These are phyloP conservation scores for Furnarius figulus DNA, from an alignment of 2,113 vertebrate species.

Conservation along the genomic window DNA sequence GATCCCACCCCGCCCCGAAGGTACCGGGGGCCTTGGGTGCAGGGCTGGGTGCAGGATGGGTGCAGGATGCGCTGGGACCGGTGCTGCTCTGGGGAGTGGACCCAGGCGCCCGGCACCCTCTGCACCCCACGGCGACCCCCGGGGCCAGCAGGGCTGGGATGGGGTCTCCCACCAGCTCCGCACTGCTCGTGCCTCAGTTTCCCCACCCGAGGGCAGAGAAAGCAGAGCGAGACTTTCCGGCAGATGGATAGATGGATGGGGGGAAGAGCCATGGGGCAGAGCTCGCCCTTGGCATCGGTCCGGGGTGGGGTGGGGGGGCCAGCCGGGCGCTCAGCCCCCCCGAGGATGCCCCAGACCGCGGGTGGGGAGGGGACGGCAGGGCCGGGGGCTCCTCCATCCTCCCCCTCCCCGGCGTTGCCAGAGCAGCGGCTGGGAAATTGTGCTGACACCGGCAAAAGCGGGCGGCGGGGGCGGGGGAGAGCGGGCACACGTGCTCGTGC, in stretches of 20 bases:
- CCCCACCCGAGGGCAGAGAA: neutral
- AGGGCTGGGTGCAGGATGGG: neutral
- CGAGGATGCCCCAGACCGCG: neutral
- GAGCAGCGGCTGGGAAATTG: slow-evolving; percentile 53
- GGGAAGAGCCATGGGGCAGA: neutral
- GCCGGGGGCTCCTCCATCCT: neutral
- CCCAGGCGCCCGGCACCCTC: rapidly evolving
- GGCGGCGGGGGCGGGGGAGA: neutral
- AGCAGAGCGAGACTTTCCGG: neutral
- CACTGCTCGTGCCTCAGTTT: neutral
- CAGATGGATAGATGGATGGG: neutral
- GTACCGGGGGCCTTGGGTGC: rapidly evolving
- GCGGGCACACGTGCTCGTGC: slow-evolving; percentile 22
- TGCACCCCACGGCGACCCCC: neutral
- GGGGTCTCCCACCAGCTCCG: neutral
- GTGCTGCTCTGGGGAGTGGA: neutral
- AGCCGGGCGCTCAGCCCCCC: neutral
- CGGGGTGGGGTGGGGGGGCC: rapidly evolving
- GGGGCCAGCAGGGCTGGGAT: neutral
- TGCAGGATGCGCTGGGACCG: neutral
- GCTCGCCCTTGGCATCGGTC: neutral
- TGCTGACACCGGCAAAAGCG: slow-evolving; percentile 66
- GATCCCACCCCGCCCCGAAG: neutral
- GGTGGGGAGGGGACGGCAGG: neutral
- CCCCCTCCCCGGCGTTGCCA: neutral